A percentile compares a stretch with the other conserved stretches of the same genome.
phyloP scores from a whole-genome alignment of 2,113 vertebrate species.

The Chaetops frenatus region DNA sequence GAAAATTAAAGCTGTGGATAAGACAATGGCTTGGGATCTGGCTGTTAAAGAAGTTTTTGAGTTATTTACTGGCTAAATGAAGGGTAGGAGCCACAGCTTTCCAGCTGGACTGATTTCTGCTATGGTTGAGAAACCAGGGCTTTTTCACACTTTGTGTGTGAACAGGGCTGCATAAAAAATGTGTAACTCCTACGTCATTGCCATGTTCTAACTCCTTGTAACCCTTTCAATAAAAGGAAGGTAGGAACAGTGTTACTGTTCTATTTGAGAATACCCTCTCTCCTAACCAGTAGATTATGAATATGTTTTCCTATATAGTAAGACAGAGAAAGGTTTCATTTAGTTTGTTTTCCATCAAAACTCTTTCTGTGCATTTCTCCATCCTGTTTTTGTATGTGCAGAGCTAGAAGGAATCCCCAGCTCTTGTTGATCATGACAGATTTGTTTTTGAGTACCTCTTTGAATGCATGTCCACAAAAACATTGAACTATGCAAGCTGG shows the following conservation, averaged over 20 bases:
- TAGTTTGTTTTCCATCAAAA: background rate
- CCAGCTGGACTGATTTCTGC: background rate
- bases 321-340: background rate
- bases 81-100: background rate
- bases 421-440: background rate
- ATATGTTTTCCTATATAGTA: background rate
- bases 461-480: background rate
- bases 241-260: background rate
- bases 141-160: background rate
- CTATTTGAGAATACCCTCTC: background rate
- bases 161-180: background rate
- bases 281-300: background rate
- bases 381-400: background rate
- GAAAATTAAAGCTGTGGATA: background rate
- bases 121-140: background rate
- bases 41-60: background rate
- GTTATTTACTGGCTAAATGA: background rate
- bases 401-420: background rate
- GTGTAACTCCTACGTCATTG: background rate
- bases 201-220: background rate
- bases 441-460: background rate
- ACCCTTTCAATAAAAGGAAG: background rate
- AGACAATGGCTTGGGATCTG: background rate
- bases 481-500: background rate
- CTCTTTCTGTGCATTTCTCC: background rate